Percentiles rank a stretch among this genome's conserved stretches.
These are phyloP conservation scores for Nasonia oneida DNA, from an alignment of 2,888 invertebrate genomes.

Conservation along the genomic window DNA sequence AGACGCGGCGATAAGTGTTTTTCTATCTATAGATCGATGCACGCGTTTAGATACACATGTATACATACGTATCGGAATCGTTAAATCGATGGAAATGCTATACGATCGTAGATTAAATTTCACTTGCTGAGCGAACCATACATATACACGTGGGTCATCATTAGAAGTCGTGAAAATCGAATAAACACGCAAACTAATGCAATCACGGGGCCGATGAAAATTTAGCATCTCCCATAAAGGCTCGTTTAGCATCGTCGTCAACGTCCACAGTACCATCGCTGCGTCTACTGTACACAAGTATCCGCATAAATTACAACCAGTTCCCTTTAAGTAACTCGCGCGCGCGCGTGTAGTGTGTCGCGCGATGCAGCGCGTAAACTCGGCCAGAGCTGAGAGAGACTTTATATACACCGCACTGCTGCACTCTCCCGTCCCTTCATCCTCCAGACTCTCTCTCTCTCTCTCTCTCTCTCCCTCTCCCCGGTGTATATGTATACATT, in stretches of 20 bases:
- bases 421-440: background rate
- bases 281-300: too few species aligned
- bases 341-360: background rate
- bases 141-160: background rate
- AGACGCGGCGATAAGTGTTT: background rate
- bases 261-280: background rate
- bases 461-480: background rate
- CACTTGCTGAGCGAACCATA: background rate
- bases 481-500: too few species aligned
- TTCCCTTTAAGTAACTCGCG: conserved; percentile 2
- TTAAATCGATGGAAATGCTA: background rate
- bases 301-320: background rate
- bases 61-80: background rate
- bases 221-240: background rate
- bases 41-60: background rate
- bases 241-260: background rate
- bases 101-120: conserved; percentile 7
- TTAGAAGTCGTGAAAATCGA: background rate
- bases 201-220: background rate
- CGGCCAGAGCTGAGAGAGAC: background rate
- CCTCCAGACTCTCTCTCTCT: background rate
- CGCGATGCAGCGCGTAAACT: background rate
- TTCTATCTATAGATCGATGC: background rate
- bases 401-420: background rate
- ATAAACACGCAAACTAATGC: background rate